These are phyloP conservation scores for Donacobius atricapilla DNA, from an alignment of 2,113 vertebrate species.

Conservation along the genomic window DNA sequence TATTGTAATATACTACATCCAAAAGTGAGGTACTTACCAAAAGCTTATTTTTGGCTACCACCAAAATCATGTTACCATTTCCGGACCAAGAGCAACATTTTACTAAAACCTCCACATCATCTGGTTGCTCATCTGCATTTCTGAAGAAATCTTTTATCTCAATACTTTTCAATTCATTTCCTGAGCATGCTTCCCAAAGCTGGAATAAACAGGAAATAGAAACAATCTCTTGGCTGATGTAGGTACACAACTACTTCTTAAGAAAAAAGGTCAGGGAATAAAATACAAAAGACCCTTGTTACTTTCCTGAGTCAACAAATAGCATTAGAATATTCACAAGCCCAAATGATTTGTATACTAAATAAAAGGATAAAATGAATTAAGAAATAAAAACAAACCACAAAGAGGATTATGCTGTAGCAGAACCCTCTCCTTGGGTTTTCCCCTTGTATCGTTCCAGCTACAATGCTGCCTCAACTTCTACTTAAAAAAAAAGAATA, in stretches of 20 bases:
- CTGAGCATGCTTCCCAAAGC: slow-evolving; percentile 83
- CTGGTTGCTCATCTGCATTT: slow-evolving; percentile 71
- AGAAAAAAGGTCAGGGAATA: not conserved
- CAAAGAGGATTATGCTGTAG: not conserved
- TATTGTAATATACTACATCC: not conserved
- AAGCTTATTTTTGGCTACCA: slow-evolving; percentile 83
- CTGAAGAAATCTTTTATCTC: slow-evolving; percentile 75
- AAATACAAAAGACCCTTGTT: not conserved
- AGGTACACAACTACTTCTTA: not conserved
- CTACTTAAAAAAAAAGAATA: not conserved
- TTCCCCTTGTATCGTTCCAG: not conserved
- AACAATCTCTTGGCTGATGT: not conserved
- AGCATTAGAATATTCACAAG: not conserved
- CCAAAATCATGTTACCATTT: slow-evolving; percentile 79
- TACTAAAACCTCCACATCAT: slow-evolving; percentile 80
- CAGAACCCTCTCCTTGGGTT: not conserved
- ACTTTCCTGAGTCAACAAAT: not conserved
- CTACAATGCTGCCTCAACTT: not conserved
- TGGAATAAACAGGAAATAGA: slow-evolving; percentile 55
- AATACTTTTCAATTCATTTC: slow-evolving; percentile 85
- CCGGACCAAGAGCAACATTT: slow-evolving; percentile 89
- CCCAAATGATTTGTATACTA: not conserved
- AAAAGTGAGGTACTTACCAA: slow-evolving; percentile 79
- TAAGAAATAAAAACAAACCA: not conserved
- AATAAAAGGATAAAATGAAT: not conserved